Evolutionary conservation across 2,113 vertebrate species (phyloP).

Genomic region (Dipodomys spectabilis): DNA sequence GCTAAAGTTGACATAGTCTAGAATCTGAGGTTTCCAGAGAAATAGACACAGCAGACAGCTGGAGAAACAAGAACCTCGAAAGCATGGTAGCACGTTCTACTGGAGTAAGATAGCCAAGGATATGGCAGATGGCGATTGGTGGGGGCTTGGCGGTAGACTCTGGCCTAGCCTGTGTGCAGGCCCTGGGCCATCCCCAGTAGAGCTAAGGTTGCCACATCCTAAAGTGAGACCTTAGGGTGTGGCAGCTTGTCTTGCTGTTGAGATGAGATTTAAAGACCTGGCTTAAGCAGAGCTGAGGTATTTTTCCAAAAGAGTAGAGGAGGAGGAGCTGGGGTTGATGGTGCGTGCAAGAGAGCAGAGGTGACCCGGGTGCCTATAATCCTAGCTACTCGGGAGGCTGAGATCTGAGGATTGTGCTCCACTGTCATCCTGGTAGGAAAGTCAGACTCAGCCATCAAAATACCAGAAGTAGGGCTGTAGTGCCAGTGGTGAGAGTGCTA

Average conservation of each 20-base stretch:
- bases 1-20: neutral
- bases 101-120: neutral
- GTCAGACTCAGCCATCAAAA: too few species aligned
- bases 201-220: accelerated
- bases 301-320: neutral
- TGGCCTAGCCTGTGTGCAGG: neutral
- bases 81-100: too few species aligned
- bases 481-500: too few species aligned
- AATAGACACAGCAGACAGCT: neutral
- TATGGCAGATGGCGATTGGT: neutral
- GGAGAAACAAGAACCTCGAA: neutral
- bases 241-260: neutral
- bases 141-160: neutral
- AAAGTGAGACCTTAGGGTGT: accelerated
- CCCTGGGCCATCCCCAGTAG: neutral
- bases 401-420: too few species aligned
- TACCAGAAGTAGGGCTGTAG: too few species aligned
- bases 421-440: too few species aligned
- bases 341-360: accelerated
- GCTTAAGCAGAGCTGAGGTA: neutral
- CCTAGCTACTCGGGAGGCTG: too few species aligned
- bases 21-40: neutral
- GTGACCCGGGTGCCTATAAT: too few species aligned
- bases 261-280: accelerated
- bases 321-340: neutral